Conservation (phyloP, 2,888 invertebrate genomes). For the Nephrotoma appendiculata region DNA sequence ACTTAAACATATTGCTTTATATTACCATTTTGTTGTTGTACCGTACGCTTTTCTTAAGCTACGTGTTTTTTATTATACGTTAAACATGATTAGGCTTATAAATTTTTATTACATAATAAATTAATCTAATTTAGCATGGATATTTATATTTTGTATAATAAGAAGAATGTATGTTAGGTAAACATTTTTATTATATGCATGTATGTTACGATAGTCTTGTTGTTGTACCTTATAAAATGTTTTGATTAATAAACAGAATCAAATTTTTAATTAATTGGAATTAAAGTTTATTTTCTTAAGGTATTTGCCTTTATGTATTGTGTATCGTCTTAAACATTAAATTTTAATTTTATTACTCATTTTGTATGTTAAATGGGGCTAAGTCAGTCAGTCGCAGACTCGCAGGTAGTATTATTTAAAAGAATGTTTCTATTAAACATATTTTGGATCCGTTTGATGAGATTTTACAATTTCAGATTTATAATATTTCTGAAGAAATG, state of each 20-base stretch:
- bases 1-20: not conserved
- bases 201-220: not conserved
- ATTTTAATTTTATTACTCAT: not conserved
- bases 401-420: not conserved
- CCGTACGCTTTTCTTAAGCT: not conserved
- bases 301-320: not conserved
- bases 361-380: not conserved
- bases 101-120: conserved; percentile 5
- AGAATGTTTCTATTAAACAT: not conserved
- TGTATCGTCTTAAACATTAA: not conserved
- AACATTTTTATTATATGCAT: not conserved
- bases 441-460: not conserved
- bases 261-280: conserved; percentile 5
- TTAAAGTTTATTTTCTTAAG: not conserved
- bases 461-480: not conserved
- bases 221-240: not conserved
- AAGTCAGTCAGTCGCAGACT: not conserved
- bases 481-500: not conserved
- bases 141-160: not conserved
- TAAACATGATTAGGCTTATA: conserved; percentile 2
- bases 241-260: conserved; percentile 3
- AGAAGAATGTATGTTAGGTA: not conserved
- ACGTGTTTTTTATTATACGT: conserved; percentile 2
- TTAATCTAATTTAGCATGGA: conserved; percentile 6
- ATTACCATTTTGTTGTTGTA: not conserved